Conservation (phyloP, 23 tunicate genomes). For the Ascidia mentula region DNA sequence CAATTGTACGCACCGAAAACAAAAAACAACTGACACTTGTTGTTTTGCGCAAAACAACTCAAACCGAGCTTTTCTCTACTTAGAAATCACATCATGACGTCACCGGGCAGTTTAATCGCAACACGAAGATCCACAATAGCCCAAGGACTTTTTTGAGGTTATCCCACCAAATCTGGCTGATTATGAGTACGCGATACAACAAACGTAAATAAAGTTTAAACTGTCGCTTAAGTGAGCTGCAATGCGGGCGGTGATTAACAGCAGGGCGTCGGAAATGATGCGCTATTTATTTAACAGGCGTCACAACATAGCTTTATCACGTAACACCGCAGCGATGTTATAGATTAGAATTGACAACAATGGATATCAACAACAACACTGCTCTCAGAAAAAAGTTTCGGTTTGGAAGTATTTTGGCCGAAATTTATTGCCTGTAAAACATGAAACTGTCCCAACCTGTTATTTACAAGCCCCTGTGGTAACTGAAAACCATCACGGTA, state of each 20-base stretch:
- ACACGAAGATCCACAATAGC: neutral
- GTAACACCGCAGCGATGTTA: neutral
- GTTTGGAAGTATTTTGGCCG: neutral
- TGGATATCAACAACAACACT: neutral
- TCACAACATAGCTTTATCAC: neutral
- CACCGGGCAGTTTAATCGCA: neutral
- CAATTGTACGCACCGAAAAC: no score
- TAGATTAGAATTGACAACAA: neutral
- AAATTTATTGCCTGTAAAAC: neutral
- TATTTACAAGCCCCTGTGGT: neutral
- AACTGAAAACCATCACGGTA: no score
- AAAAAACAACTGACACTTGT: no score
- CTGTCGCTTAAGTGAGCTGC: neutral
- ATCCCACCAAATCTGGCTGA: no score
- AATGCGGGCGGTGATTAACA: neutral
- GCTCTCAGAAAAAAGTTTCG: neutral
- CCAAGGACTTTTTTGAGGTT: neutral
- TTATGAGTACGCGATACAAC: neutral
- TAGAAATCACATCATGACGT: conserved; percentile 1
- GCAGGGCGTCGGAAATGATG: neutral
- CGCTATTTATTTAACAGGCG: conserved; percentile 5
- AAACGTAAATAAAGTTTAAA: neutral
- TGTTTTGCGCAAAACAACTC: no score
- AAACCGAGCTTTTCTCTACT: no score
- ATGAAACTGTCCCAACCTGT: neutral